These are phyloP conservation scores for Selene dorsalis DNA, from an alignment of 2,797 vertebrate genomes.

Conservation along the genomic window DNA sequence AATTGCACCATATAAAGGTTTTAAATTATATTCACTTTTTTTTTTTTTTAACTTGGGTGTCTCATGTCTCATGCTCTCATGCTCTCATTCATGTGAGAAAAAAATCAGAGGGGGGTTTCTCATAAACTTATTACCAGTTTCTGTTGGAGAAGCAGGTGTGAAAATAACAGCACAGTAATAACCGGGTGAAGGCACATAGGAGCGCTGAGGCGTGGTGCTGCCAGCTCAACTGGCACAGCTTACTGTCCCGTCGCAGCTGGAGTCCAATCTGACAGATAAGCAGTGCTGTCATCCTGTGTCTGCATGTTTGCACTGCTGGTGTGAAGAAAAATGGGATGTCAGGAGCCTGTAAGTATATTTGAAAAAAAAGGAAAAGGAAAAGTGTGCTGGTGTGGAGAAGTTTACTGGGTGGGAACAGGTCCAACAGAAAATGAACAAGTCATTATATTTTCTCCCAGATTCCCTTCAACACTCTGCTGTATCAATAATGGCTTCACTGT, in stretches of 20 bases:
- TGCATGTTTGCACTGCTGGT: constrained; percentile 30
- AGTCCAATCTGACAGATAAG: constrained; percentile 48
- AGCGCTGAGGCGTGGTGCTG: constrained; percentile 26
- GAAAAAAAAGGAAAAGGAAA: constrained; percentile 5
- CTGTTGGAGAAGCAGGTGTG: constrained; percentile 11
- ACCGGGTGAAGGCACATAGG: constrained; percentile 18
- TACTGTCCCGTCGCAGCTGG: constrained; percentile 46
- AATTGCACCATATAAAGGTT: neutral
- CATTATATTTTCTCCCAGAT: constrained; percentile 2
- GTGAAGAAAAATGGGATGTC: constrained; percentile 22
- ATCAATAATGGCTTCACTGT: neutral
- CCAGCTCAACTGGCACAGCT: constrained; percentile 40
- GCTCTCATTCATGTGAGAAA: neutral
- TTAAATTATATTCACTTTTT: too few species aligned
- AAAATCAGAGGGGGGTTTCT: neutral
- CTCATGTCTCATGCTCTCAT: neutral
- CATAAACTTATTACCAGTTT: neutral
- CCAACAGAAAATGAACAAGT: neutral
- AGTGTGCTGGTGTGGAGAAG: constrained; percentile 13
- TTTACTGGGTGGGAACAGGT: constrained; percentile 9
- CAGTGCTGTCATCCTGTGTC: constrained; percentile 31
- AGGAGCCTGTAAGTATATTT: constrained; percentile 1
- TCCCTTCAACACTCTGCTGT: neutral
- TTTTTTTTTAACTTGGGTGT: neutral
- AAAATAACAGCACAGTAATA: constrained; percentile 14